phyloP scores from a whole-genome alignment of 2,113 vertebrate species.

The Saccopteryx bilineata region DNA sequence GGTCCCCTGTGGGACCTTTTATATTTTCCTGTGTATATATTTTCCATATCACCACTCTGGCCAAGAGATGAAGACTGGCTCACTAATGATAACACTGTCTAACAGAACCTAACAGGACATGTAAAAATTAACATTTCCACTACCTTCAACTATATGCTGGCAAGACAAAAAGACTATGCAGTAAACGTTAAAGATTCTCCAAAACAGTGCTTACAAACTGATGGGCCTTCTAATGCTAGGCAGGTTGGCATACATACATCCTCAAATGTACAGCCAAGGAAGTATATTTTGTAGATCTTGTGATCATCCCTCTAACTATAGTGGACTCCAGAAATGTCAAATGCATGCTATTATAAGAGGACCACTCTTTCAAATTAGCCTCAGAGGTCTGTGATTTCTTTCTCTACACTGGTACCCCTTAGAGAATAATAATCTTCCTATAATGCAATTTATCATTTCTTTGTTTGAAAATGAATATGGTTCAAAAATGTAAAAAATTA shows the following conservation, averaged over 20 bases:
- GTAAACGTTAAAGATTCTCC: neutral
- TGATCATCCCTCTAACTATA: neutral
- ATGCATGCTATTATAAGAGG: slow-evolving; percentile 28
- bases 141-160: neutral
- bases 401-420: neutral
- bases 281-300: neutral
- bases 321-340: slow-evolving; percentile 34
- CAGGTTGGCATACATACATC: neutral
- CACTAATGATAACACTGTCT: neutral
- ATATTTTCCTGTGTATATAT: neutral
- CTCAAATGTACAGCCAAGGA: neutral
- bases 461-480: slow-evolving; percentile 38
- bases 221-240: neutral
- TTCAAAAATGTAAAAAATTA: neutral
- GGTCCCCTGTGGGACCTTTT: too few relatives aligned
- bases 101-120: neutral
- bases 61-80: neutral
- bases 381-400: slow-evolving; percentile 9
- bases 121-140: neutral
- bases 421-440: neutral
- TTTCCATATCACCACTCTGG: neutral
- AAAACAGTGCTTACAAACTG: neutral
- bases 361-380: neutral
- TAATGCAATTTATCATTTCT: slow-evolving; percentile 34
- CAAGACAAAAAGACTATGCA: neutral